Base-by-base conservation (phyloP, 2,113 vertebrate genomes). In the Gymnocephalus cernua region DNA sequence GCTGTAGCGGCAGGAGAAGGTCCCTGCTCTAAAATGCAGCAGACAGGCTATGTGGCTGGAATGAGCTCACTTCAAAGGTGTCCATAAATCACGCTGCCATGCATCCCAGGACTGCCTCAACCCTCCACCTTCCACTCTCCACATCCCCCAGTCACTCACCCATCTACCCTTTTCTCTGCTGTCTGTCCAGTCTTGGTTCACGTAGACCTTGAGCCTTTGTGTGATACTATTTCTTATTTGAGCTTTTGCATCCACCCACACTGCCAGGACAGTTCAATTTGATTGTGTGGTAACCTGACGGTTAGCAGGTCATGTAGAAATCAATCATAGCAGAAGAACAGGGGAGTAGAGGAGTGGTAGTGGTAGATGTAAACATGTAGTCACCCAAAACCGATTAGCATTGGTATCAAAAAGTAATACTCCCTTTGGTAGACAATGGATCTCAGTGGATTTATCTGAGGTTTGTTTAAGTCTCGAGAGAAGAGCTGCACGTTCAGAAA, bases 1-100 rank as follows among this genome's bases (percentile, higher is more conserved):
- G 23, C 75, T 11, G 23, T 76, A 59, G 56, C 38, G 35, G 72
- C 72, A 82, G 80, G 70, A 87, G 80, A 90, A 84, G 27, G 75
- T 75, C 82, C 69, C 79, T 29, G 71, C 68, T 77, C 84, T 77
- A 75, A 84, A 81, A 91, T 74, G 83, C 82, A 84, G 80, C 77
- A 86, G 72, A 73, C 90, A 77, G 84, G 81, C 84, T 47, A 67
- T 73, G 61, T 82, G 83, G 85, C 86, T 90, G 86, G 80, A 93
- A 88, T 87, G 82, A 92, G 86, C 91, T 92, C 88, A 91, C 92
- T 93, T 95, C 91, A 94, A 93, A 95, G 89, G 86, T 91, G 89
- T 90, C 88, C 89, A 94, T 94, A 94, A 95, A 94, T 95, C 92
- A 94, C 83, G 70, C 86, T 91, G 91, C 91, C 88, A 82, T 81